A percentile compares a stretch with the other conserved stretches of the same genome.
Evolutionary conservation across 2,888 invertebrate genomes (phyloP).

Genomic region (Eupithecia dodoneata): DNA sequence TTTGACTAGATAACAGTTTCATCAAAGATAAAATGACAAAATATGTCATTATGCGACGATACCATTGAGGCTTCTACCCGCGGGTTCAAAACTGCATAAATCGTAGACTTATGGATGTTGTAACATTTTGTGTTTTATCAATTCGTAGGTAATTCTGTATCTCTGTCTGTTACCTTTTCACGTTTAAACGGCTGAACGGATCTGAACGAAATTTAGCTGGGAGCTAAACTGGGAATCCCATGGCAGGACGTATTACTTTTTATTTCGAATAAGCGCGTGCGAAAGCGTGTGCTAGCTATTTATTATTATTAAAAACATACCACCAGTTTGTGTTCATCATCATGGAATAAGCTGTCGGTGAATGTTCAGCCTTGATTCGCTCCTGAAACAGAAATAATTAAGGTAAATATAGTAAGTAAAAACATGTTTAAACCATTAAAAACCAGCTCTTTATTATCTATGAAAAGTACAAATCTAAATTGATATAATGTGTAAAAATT

Average conservation of each 20-base stretch:
- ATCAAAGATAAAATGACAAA: too few species aligned
- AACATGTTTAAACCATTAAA: neutral
- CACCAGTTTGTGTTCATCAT: slow-evolving; percentile 96
- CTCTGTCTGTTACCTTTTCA: too few species aligned
- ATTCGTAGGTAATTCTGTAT: too few species aligned
- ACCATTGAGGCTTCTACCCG: too few species aligned
- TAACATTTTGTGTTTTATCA: too few species aligned
- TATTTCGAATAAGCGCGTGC: too few species aligned
- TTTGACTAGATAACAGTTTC: too few species aligned
- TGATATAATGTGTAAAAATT: too few species aligned
- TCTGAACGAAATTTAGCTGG: neutral
- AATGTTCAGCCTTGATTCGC: slow-evolving; percentile 92
- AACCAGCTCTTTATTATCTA: neutral
- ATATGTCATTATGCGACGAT: too few species aligned
- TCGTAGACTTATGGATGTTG: too few species aligned
- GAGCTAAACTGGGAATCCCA: neutral
- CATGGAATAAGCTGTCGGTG: slow-evolving; percentile 95
- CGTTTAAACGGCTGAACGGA: neutral
- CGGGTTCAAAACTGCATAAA: too few species aligned
- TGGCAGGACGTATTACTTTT: too few species aligned
- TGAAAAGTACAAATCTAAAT: neutral
- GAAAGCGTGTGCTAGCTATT: neutral
- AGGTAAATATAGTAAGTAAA: neutral
- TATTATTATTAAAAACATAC: slow-evolving; percentile 59
- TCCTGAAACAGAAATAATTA: slow-evolving; percentile 86